These are phyloP conservation scores for Cetoscarus ocellatus DNA, from an alignment of 2,797 vertebrate species.

Conservation along the genomic window DNA sequence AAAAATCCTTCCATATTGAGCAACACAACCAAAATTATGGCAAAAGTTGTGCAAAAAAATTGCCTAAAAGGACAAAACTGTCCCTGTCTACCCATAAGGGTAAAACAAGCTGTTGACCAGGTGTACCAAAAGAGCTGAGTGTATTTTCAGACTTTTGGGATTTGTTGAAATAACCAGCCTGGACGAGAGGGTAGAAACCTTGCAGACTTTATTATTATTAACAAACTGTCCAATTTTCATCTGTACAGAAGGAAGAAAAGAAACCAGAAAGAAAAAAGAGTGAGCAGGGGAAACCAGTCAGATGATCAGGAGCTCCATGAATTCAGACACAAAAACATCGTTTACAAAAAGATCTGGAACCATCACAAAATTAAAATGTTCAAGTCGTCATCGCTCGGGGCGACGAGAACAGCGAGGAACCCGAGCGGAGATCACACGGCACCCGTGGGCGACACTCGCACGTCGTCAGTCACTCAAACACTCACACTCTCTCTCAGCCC, in stretches of 20 bases:
- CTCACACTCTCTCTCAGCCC: conserved; percentile 12
- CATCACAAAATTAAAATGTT: conserved; percentile 52
- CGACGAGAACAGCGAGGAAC: conserved; percentile 48
- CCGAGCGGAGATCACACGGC: conserved; percentile 20
- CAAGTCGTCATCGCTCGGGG: conserved; percentile 48
- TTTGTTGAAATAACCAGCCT: neutral
- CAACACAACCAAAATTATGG: no score
- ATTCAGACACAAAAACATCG: conserved; percentile 75
- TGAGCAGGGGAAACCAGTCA: conserved; percentile 42
- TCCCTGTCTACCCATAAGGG: no score
- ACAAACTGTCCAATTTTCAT: conserved; percentile 93
- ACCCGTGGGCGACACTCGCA: conserved; percentile 5
- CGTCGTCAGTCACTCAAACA: neutral
- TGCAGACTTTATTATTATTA: conserved; percentile 94
- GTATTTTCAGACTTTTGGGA: no score
- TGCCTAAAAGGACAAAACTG: no score
- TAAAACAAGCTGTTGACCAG: no score
- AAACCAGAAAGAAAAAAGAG: conserved; percentile 39
- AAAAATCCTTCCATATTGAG: no score
- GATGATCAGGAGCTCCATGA: conserved; percentile 72
- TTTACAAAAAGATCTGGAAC: conserved; percentile 81
- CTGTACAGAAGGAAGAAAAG: conserved; percentile 89
- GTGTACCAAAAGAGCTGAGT: no score
- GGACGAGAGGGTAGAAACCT: conserved; percentile 86
- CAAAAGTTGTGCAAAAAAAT: no score